Evolutionary conservation across 2,113 vertebrate genomes (phyloP), one percentile per base, ranked within the genome.

Genomic region (Tragelaphus buxtoni): DNA sequence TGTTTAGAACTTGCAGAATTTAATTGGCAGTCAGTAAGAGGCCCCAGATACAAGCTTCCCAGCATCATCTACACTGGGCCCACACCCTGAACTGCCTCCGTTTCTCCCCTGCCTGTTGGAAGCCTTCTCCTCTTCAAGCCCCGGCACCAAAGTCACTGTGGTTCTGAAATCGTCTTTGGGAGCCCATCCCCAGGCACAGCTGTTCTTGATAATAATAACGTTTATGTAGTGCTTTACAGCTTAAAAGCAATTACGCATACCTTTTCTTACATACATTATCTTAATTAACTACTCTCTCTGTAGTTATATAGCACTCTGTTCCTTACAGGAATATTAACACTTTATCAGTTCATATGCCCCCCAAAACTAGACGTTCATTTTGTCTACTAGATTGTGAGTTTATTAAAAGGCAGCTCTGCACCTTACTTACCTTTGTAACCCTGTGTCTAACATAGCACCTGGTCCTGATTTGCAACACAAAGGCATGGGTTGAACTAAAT

Each of bases 381-480:
- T 90, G 28, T 94, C 74, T 87, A 84, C 69, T 74, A 95, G 28
- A 94, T 53, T 65, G 39, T 35, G 94, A 88, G 76, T 81, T 97
- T 95, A 83, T 90, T 86, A 88, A 91, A 97, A 97, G 12, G 58
- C 22, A 30, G 9, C 3, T 35, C 61, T 35, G 32, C 35, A 63
- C 17, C 17, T 56, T n/a, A 49, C 51, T 96, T 60, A 87, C 28
- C 32, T 96, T 86, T 86, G 35, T 53, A 92, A 69, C 30, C 58
- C 61, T 47, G 35, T 79, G 12, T 49, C 16, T 58, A 74, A 35
- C 32, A 58, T 30, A 65, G 39, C 74, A 92, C 35, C 56, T 84
- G 74, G 26, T 28, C 80, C 55, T 47, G 61, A 80, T 39, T 96
- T 77, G 49, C 95, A 96, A 87, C 55, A n/a, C 92, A 96, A 93